phyloP scores from a whole-genome alignment of 2,113 vertebrate species.

The Sardina pilchardus region DNA sequence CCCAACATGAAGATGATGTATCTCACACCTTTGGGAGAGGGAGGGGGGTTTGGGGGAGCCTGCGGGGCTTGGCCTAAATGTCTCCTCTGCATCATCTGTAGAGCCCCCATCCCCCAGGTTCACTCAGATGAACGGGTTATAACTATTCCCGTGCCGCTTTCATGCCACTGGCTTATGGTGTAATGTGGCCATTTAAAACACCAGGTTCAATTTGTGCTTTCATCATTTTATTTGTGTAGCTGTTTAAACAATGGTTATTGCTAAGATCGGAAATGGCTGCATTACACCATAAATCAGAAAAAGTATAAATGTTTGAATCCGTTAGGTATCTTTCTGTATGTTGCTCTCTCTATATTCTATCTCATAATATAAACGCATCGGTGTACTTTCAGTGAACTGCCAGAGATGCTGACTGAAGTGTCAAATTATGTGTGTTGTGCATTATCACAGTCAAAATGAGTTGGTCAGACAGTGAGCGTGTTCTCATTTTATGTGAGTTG shows the following conservation, averaged over 20 bases:
- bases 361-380: background rate
- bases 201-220: background rate
- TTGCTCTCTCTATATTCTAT: background rate
- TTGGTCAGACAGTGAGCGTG: background rate
- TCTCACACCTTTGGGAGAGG: conserved; percentile 49
- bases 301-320: background rate
- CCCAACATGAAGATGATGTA: conserved; percentile 57
- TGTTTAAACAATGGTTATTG: background rate
- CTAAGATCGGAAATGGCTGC: background rate
- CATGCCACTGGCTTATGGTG: background rate
- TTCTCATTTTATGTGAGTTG: background rate
- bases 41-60: conserved; percentile 40
- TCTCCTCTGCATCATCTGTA: background rate
- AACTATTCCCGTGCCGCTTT: background rate
- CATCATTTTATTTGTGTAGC: background rate
- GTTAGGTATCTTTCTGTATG: background rate
- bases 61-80: conserved; percentile 50
- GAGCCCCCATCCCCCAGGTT: background rate
- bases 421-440: background rate
- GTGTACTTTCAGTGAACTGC: background rate
- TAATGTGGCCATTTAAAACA: background rate
- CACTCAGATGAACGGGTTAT: background rate
- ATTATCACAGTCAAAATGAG: background rate
- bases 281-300: conserved; percentile 2
- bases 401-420: background rate